Evolutionary conservation across 2,888 invertebrate genomes (phyloP).

Genomic region (Pterostichus niger): DNA sequence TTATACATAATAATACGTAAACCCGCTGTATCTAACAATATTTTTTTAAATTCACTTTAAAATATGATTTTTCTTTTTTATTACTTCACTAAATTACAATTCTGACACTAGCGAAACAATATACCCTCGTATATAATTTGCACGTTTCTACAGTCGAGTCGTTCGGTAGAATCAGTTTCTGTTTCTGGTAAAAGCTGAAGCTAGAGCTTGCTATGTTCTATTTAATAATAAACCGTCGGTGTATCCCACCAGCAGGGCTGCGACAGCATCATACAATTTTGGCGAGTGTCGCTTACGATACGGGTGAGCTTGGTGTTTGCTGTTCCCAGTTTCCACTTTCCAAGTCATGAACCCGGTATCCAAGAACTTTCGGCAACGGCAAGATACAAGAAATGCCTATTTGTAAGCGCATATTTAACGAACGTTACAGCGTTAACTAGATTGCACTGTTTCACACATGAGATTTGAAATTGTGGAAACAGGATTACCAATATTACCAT

Average conservation of each 20-base stretch:
- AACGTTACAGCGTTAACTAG: conserved; percentile 23
- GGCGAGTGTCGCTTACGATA: conserved; percentile 43
- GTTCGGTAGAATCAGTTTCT: not conserved
- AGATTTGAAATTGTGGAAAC: too few relatives aligned
- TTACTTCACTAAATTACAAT: not conserved
- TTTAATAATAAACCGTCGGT: conserved; percentile 35
- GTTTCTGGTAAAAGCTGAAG: not conserved
- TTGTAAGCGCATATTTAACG: conserved; percentile 49
- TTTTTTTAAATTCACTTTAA: too few relatives aligned
- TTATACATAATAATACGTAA: too few relatives aligned
- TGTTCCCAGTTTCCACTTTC: conserved; percentile 30
- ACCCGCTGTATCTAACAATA: too few relatives aligned
- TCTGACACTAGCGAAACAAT: not conserved
- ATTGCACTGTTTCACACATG: not conserved
- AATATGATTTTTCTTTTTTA: too few relatives aligned
- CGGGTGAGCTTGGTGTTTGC: conserved; percentile 30
- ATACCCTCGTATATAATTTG: not conserved
- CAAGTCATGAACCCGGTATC: conserved; percentile 35
- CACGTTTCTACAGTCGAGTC: not conserved
- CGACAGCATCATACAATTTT: conserved; percentile 32
- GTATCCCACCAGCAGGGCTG: conserved; percentile 7
- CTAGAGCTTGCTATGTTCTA: conserved; percentile 20
- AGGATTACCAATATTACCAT: too few relatives aligned
- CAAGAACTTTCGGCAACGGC: conserved; percentile 1
- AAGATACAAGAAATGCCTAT: conserved; percentile 23